These are phyloP conservation scores for Cryptophagus acutangulus DNA, from an alignment of 2,888 invertebrate genomes.

Conservation along the genomic window DNA sequence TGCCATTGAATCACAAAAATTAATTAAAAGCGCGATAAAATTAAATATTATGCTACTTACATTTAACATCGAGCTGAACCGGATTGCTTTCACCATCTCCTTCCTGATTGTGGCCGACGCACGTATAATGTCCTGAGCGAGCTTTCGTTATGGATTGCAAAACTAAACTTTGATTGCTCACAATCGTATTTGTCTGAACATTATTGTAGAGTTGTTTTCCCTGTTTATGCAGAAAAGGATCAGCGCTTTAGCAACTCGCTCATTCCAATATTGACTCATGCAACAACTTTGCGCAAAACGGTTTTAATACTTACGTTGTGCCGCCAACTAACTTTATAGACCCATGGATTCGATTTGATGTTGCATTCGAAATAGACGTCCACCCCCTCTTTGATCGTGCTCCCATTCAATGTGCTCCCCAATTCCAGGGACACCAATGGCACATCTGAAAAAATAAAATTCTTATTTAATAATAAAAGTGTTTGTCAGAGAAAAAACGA, in stretches of 20 bases:
- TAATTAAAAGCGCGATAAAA: no score
- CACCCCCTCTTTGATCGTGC: constrained; percentile 77
- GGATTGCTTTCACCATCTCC: constrained; percentile 85
- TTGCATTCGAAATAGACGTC: constrained; percentile 90
- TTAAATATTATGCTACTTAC: constrained; percentile 65
- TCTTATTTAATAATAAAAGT: no score
- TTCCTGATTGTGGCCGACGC: constrained; percentile 81
- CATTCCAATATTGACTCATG: neutral
- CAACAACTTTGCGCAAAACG: neutral
- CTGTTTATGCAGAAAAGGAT: constrained; percentile 48
- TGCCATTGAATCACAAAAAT: no score
- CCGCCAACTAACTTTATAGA: constrained; percentile 71
- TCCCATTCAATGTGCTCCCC: constrained; percentile 75
- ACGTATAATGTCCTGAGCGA: constrained; percentile 78
- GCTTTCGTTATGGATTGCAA: constrained; percentile 75
- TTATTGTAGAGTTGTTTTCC: constrained; percentile 74
- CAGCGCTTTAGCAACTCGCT: no score
- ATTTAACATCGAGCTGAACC: constrained; percentile 77
- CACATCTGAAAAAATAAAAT: constrained; percentile 68
- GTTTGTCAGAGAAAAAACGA: constrained; percentile 8
- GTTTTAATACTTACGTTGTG: constrained; percentile 65
- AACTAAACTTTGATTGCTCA: constrained; percentile 86
- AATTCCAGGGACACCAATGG: constrained; percentile 78
- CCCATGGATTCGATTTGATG: constrained; percentile 83
- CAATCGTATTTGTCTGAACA: constrained; percentile 71